Evolutionary conservation across 2,888 invertebrate genomes (phyloP).

Genomic region (Thelaira solivaga): DNA sequence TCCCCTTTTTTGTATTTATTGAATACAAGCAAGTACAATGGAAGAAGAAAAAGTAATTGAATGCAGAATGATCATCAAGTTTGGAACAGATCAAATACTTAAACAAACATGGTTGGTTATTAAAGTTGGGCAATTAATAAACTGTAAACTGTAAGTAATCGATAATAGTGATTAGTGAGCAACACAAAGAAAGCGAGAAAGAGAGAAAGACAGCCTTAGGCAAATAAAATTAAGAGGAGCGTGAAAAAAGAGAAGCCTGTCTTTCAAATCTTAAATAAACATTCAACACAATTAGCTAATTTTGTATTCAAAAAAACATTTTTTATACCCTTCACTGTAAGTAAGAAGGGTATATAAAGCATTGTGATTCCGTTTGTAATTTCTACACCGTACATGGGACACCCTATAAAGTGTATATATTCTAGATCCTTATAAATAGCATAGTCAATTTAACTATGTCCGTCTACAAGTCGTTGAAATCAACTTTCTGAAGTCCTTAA

Average conservation of each 20-base stretch:
- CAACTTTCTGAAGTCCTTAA: too few species aligned
- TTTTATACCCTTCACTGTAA: neutral
- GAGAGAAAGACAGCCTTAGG: neutral
- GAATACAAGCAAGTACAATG: neutral
- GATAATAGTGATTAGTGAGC: conserved; percentile 17
- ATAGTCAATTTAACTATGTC: too few species aligned
- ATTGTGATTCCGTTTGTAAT: too few species aligned
- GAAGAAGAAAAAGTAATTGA: neutral
- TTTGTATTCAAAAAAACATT: neutral
- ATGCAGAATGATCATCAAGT: neutral
- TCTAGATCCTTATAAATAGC: too few species aligned
- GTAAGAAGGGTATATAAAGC: too few species aligned
- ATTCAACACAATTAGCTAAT: conserved; percentile 34
- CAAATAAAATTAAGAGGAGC: neutral
- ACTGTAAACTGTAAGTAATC: conserved; percentile 24
- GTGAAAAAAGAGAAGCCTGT: neutral
- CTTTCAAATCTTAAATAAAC: too few species aligned
- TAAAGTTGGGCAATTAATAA: conserved; percentile 36
- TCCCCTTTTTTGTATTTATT: neutral
- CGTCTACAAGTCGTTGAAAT: too few species aligned
- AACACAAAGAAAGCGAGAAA: neutral
- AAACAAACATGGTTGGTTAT: neutral
- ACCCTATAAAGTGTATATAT: too few species aligned
- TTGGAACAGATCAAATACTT: neutral
- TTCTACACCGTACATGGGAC: too few species aligned